Evolutionary conservation across 2,113 vertebrate species (phyloP), one percentile per base, ranked within the genome.

Genomic region (Eurystomus gularis): DNA sequence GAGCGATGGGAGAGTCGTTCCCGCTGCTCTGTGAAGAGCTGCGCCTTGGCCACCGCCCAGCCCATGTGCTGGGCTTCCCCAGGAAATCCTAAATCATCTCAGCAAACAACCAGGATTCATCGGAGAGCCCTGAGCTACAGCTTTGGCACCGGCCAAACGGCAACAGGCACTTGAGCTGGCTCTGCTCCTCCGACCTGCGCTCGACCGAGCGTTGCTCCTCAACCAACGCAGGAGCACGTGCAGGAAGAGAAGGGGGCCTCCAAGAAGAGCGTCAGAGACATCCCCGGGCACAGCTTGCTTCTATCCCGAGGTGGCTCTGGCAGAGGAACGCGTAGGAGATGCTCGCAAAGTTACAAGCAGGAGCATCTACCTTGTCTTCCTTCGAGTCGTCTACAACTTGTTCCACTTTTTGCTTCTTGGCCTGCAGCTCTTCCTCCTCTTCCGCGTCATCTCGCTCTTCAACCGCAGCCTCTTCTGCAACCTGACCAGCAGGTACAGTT

Each of bases 401-500:
- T 76, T 98, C 98, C 19, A 97, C 82, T 94, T 97, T 98, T 44
- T 96, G 97, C 95, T 98, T 99, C 96, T 98, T 98, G 78, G 97
- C 95, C 10, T 98, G 95, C 0, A 96, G 98, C 28, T 97, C 81
- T 62, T 98, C 98, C 71, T 93, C 96, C 20, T 92, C 96, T 35
- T n/a, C 55, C 39, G 62, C 40, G 5, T 83, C 90, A 21, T 35
- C 71, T 11, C 33, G 1, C 24, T 98, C 98, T 70, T 98, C 98
- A 6, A 95, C 89, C 51, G 98, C 77, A 46, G 98, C 94, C 86
- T 99, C 99, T 93, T 98, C 98, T 35, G 98, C 97, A 69, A 98
- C 97, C 17, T 98, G 98, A 93, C 98, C 98, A 79, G 98, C 98
- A 48, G 98, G 98, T 44, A 99, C 98, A 18, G 98, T 98, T 52